phyloP scores from a whole-genome alignment of 2,888 invertebrate species.

The Synergus umbraculus region DNA sequence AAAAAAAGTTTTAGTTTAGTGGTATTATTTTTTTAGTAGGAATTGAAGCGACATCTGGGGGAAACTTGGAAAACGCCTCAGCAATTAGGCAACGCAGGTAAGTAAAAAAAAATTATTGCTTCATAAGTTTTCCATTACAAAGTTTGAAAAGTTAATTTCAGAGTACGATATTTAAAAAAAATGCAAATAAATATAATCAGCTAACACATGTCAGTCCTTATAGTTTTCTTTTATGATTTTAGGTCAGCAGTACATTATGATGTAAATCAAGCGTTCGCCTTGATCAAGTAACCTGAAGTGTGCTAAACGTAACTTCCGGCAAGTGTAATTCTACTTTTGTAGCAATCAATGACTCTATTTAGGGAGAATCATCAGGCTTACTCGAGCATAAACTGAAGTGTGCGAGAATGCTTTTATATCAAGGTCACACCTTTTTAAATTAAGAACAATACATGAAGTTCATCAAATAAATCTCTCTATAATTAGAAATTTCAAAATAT shows the following conservation, averaged over 20 bases:
- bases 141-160: no score
- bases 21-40: no score
- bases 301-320: slow-evolving; percentile 4
- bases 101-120: no score
- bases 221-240: neutral
- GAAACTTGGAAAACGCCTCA: no score
- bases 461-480: no score
- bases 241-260: neutral
- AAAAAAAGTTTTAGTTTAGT: no score
- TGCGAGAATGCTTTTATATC: neutral
- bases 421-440: neutral
- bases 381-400: neutral
- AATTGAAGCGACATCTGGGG: no score
- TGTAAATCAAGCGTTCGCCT: neutral
- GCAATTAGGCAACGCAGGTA: no score
- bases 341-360: neutral
- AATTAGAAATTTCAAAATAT: no score
- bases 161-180: neutral
- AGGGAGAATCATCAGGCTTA: neutral
- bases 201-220: neutral
- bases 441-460: neutral
- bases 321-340: neutral
- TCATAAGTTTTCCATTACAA: no score
- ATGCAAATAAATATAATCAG: neutral
- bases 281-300: neutral